These are phyloP conservation scores for Bradysia coprophila DNA, from an alignment of 1,140 invertebrate species.

Conservation along the genomic window DNA sequence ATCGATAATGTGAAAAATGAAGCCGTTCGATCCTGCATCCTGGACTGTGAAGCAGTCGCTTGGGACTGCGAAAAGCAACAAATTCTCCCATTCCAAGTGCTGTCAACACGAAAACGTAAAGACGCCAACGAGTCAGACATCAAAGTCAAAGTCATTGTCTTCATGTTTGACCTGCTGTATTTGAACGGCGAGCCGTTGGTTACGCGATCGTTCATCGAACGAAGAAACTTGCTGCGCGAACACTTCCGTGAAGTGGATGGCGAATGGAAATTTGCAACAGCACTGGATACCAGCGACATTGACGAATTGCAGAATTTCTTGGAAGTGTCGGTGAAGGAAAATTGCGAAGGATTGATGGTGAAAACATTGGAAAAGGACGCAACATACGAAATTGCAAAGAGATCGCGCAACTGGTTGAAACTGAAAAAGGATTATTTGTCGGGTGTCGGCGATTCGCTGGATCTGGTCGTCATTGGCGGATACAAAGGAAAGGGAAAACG, in stretches of 20 bases:
- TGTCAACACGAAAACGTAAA: slow-evolving; percentile 92
- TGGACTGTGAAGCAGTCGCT: slow-evolving; percentile 95
- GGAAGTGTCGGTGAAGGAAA: slow-evolving; percentile 89
- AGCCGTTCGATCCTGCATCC: slow-evolving; percentile 63
- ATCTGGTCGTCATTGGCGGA: slow-evolving; percentile 91
- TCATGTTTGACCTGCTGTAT: slow-evolving; percentile 94
- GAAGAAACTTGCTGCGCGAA: slow-evolving; percentile 54
- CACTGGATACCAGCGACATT: slow-evolving; percentile 63
- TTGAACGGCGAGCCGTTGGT: slow-evolving; percentile 83
- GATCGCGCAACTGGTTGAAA: slow-evolving; percentile 95
- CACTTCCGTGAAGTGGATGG: slow-evolving; percentile 62
- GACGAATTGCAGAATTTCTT: slow-evolving; percentile 91
- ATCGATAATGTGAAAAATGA: slow-evolving; percentile 39
- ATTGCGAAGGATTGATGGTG: slow-evolving; percentile 98
- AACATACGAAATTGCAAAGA: slow-evolving; percentile 94
- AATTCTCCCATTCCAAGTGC: slow-evolving; percentile 93
- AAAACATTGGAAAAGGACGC: slow-evolving; percentile 88
- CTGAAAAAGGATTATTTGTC: slow-evolving; percentile 97
- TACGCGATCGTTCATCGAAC: slow-evolving; percentile 50
- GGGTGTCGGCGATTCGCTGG: slow-evolving; percentile 83
- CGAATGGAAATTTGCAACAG: slow-evolving; percentile 77
- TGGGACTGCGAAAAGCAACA: slow-evolving; percentile 80
- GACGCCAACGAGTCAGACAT: slow-evolving; percentile 79
- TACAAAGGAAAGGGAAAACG: slow-evolving; percentile 89
- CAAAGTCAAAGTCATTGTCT: slow-evolving; percentile 94